Evolutionary conservation across 64 coral and sea anemone genomes (phyloP).

Genomic region (Cladopsammia gracilis): DNA sequence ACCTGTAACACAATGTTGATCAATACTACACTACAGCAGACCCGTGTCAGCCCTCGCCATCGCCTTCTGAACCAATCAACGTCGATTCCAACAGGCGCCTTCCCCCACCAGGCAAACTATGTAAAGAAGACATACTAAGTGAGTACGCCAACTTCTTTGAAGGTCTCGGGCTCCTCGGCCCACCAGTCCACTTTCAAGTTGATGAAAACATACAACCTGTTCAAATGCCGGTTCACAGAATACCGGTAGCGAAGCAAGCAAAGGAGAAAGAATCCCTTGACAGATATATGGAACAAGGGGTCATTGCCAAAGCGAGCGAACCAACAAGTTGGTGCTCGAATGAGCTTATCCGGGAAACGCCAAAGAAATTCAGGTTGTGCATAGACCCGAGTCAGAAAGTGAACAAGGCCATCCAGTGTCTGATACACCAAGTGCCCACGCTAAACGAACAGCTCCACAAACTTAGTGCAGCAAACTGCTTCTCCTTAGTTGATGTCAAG

Average conservation of each 20-base stretch:
- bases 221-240: constrained; percentile 30
- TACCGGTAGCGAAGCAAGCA: not conserved
- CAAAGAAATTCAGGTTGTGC: constrained; percentile 30
- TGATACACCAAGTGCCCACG: constrained; percentile 23
- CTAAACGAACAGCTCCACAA: constrained; percentile 47
- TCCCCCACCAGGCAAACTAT: not conserved
- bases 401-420: constrained; percentile 40
- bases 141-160: constrained; percentile 27
- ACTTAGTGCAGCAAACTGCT: constrained; percentile 42
- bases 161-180: constrained; percentile 12
- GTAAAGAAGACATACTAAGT: constrained; percentile 30
- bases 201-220: constrained; percentile 11
- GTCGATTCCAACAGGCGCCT: not conserved
- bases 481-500: not conserved
- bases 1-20: constrained; percentile 60
- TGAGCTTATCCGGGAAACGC: not conserved
- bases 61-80: not conserved
- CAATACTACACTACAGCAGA: not conserved
- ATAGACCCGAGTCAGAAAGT: constrained; percentile 48
- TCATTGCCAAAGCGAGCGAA: too few species aligned
- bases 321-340: not conserved
- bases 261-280: too few species aligned
- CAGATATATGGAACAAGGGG: too few species aligned
- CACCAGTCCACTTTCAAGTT: not conserved
- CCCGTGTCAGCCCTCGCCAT: constrained; percentile 2